Base-by-base conservation (phyloP, 2,797 vertebrate genomes). In the Mastacembelus armatus region DNA sequence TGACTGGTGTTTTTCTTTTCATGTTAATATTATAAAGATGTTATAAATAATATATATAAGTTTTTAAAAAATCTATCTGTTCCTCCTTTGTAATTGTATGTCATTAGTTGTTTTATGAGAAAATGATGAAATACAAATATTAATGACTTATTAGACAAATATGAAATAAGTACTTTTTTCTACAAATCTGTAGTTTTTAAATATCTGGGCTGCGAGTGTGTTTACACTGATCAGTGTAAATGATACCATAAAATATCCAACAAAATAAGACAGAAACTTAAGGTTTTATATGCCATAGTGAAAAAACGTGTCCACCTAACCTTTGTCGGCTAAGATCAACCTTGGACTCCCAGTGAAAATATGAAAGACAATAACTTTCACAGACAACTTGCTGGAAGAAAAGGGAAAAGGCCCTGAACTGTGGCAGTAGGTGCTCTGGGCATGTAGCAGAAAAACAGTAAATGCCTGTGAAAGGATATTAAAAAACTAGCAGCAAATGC, bases 351-450 rank as follows among this genome's bases (percentile, higher is more conserved):
- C 4, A 16, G 40, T 47, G 21, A 52, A 69, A 30, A 75, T 45
- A 64, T 67, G 27, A 70, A 59, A 47, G 42, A 24, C 43, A 62
- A 24, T 9, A 47, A 75, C 44, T 67, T 72, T 45, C 77, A 59
- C 74, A 35, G 44, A 50, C 26, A 56, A 15, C 15, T 21, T 22
- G 8, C 18, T 42, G 19, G 47, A 32, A 14, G n/a, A 58, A 32
- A 59, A 45, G 30, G 10, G 38, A 12, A 22, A 22, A 15, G 11
- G 10, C 14, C 19, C 39, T 66, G 49, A 55, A 39, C 10, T 38
- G 26, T n/a, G n/a, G 6, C 35, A 54, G 7, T 30, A 40, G 30
- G 5, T 71, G 45, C 16, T 18, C 29, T 16, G 45, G 45, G 26
- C 19, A 48, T 35, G 19, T 48, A 33, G 45, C n/a, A 30, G 67